Evolutionary conservation across 2,797 vertebrate species (phyloP), one percentile per base, ranked within the genome.

Genomic region (Mus spretus): DNA sequence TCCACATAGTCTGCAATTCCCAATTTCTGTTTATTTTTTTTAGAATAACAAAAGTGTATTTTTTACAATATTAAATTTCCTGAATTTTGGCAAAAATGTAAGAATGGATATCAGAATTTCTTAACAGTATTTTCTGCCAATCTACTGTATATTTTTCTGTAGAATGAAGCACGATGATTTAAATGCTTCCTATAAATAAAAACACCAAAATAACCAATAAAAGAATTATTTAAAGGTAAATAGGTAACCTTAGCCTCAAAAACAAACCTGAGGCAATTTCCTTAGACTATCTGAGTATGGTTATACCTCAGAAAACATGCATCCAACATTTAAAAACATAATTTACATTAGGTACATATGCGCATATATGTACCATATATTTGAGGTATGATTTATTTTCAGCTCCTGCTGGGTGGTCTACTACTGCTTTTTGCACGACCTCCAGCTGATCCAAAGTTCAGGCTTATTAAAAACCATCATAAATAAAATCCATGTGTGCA

Each of bases 401-500:
- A 97, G 90, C 97, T 89, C 92, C 90, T 97, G 1, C 57, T 97
- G 79, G 97, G 96, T 98, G 96, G 96, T 98, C 94, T 90, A 89
- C 61, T 95, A 89, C 84, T 83, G 95, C 92, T 95, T 97, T 97
- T 75, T 92, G 95, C 90, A 96, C 93, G 93, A 84, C 34, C 96
- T 92, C 94, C 86, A 94, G 57, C 78, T 92, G 89, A 97, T 95
- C 95, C 81, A 82, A 96, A 63, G 87, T 94, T 96, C 81, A 94
- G 61, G 65, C 75, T 96, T 96, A 97, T 88, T 96, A 93, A 97
- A 98, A 98, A 79, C 55, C 89, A 96, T 94, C 55, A 90, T 95
- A 96, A 97, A 98, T 97, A 97, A 91, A 97, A 34, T 94, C 92
- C 94, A 96, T 97, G 57, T 97, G 95, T 92, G 96, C 6, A 87